phyloP scores from a whole-genome alignment of 2,888 invertebrate genomes.

The Amaurobius ferox region DNA sequence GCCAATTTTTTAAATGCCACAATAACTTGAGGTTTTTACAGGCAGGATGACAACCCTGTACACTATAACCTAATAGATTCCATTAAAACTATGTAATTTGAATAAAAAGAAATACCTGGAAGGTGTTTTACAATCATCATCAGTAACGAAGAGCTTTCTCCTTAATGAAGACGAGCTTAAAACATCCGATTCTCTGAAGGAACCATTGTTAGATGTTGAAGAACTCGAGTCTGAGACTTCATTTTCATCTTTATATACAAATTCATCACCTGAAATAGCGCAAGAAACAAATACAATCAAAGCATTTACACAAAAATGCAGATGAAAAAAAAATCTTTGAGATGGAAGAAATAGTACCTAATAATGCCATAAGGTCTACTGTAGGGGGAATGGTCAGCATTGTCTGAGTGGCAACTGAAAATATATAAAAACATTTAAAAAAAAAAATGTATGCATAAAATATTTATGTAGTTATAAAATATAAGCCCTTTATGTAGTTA shows the following conservation, averaged over 20 bases:
- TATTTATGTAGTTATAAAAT: too few species aligned
- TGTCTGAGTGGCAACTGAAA: slow-evolving; percentile 67
- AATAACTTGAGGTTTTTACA: too few species aligned
- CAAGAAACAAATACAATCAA: slow-evolving; percentile 7
- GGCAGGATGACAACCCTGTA: too few species aligned
- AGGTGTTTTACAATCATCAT: slow-evolving; percentile 41
- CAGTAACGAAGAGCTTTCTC: slow-evolving; percentile 52
- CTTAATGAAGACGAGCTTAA: slow-evolving; percentile 57
- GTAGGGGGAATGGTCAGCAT: slow-evolving; percentile 61
- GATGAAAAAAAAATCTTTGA: neutral
- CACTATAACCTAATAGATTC: too few species aligned
- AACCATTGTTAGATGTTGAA: slow-evolving; percentile 27
- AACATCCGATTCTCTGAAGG: slow-evolving; percentile 31
- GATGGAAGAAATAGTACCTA: slow-evolving; percentile 39
- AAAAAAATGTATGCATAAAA: too few species aligned
- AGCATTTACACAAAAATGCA: neutral
- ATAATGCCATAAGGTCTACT: slow-evolving; percentile 47
- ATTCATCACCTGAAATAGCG: slow-evolving; percentile 24
- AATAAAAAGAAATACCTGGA: too few species aligned
- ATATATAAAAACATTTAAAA: too few species aligned
- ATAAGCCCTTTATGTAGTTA: too few species aligned
- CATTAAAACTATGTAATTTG: too few species aligned
- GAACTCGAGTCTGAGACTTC: neutral
- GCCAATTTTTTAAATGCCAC: too few species aligned
- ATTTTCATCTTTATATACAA: slow-evolving; percentile 38